Conservation (phyloP, 2,113 vertebrate genomes). For the Forbesichthys agassizii region DNA sequence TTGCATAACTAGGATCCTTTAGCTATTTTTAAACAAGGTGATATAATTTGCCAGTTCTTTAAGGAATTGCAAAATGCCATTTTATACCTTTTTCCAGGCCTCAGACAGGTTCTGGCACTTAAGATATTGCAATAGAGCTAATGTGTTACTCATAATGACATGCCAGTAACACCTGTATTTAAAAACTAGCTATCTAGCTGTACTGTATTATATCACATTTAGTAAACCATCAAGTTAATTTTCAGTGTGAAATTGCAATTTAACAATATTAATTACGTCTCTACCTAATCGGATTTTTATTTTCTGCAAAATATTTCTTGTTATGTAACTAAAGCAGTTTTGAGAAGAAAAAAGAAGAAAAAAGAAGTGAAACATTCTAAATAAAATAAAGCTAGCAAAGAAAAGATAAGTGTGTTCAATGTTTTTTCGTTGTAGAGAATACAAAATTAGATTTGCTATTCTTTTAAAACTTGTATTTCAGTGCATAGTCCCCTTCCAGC, state of each 20-base stretch:
- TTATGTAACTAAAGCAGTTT: slow-evolving; percentile 48
- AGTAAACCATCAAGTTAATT: slow-evolving; percentile 50
- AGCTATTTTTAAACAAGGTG: too few relatives aligned
- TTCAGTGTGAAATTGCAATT: slow-evolving; percentile 35
- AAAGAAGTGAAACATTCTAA: neutral
- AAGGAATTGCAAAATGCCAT: too few relatives aligned
- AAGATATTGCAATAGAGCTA: slow-evolving; percentile 35
- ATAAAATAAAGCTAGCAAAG: slow-evolving; percentile 15
- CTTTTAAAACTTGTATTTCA: slow-evolving; percentile 33
- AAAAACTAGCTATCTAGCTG: slow-evolving; percentile 46
- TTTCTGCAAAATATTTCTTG: slow-evolving; percentile 40
- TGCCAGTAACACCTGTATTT: slow-evolving; percentile 48
- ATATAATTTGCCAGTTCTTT: too few relatives aligned
- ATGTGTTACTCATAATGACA: slow-evolving; percentile 45
- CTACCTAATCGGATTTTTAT: too few relatives aligned
- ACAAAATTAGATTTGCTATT: neutral
- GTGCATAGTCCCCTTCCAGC: slow-evolving; percentile 11
- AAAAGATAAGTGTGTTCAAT: slow-evolving; percentile 4
- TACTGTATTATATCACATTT: slow-evolving; percentile 26
- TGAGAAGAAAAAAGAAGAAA: slow-evolving; percentile 35
- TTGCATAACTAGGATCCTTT: too few relatives aligned
- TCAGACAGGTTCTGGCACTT: slow-evolving; percentile 35
- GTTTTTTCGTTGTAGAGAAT: slow-evolving; percentile 23
- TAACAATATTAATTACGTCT: slow-evolving; percentile 5
- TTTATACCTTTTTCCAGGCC: neutral